Conservation (phyloP, 2,888 invertebrate genomes). For the Acleris holmiana region DNA sequence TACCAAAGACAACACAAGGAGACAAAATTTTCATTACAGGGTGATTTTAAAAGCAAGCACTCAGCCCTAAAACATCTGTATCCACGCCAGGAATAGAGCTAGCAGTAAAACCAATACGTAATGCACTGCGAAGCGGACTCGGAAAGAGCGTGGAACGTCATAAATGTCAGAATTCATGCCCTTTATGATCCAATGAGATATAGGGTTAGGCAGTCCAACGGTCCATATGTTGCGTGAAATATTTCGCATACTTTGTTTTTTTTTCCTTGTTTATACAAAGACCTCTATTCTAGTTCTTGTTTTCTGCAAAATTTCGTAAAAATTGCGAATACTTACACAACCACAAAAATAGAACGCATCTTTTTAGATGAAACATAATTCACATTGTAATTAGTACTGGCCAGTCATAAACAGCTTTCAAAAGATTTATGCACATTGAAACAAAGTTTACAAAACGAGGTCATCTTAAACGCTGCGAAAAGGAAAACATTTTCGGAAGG, state of each 20-base stretch:
- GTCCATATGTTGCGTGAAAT: slow-evolving; percentile 7
- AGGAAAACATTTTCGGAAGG: slow-evolving; percentile 43
- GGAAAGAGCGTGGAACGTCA: slow-evolving; percentile 65
- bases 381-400: slow-evolving; percentile 21
- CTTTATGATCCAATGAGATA: slow-evolving; percentile 44
- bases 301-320: too few species aligned
- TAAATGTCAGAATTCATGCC: slow-evolving; percentile 59
- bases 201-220: slow-evolving; percentile 16
- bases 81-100: slow-evolving; percentile 58
- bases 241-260: slow-evolving; percentile 11
- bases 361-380: slow-evolving; percentile 16
- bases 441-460: slow-evolving; percentile 28
- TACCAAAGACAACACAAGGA: not conserved
- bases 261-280: not conserved
- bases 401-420: slow-evolving; percentile 31
- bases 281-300: too few species aligned
- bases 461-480: slow-evolving; percentile 34
- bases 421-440: slow-evolving; percentile 29
- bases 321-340: too few species aligned
- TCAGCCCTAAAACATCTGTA: slow-evolving; percentile 57
- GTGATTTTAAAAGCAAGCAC: not conserved
- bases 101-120: slow-evolving; percentile 62
- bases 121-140: slow-evolving; percentile 54
- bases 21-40: not conserved
- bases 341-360: not conserved